Evolutionary conservation across 2,888 invertebrate genomes (phyloP).

Genomic region (Megaustenia siamemsis): DNA sequence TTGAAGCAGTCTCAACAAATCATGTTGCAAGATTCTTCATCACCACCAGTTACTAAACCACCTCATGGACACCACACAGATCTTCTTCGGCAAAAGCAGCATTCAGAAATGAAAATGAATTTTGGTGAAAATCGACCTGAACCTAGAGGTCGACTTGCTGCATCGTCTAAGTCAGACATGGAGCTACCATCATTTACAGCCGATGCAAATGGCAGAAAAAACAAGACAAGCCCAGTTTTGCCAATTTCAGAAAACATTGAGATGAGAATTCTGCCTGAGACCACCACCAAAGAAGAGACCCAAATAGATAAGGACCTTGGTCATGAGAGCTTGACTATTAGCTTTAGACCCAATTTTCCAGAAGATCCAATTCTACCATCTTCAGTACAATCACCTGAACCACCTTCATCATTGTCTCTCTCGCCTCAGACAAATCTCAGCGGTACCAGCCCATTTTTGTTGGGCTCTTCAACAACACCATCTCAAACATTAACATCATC

Average conservation of each 20-base stretch:
- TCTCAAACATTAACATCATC: neutral
- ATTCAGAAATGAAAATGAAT: neutral
- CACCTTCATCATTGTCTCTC: neutral
- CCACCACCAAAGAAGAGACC: neutral
- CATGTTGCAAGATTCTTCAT: conserved; percentile 15
- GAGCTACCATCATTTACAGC: neutral
- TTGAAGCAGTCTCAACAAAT: neutral
- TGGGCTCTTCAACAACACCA: neutral
- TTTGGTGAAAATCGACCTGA: conserved; percentile 6
- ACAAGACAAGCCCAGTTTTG: neutral
- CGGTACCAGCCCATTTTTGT: neutral
- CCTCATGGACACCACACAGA: neutral
- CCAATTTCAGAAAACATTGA: neutral
- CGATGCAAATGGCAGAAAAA: neutral
- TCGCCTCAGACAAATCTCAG: neutral
- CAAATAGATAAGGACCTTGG: neutral
- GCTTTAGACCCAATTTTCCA: neutral
- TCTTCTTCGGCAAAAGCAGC: neutral
- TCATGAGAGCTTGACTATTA: neutral
- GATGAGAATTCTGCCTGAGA: neutral
- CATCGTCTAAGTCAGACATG: neutral
- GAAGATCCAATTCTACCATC: neutral
- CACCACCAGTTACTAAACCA: neutral
- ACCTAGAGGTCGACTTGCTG: conserved; percentile 4
- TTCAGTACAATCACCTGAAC: neutral